Conservation (phyloP, 2,888 invertebrate genomes). For the Sialis fuliginosa region DNA sequence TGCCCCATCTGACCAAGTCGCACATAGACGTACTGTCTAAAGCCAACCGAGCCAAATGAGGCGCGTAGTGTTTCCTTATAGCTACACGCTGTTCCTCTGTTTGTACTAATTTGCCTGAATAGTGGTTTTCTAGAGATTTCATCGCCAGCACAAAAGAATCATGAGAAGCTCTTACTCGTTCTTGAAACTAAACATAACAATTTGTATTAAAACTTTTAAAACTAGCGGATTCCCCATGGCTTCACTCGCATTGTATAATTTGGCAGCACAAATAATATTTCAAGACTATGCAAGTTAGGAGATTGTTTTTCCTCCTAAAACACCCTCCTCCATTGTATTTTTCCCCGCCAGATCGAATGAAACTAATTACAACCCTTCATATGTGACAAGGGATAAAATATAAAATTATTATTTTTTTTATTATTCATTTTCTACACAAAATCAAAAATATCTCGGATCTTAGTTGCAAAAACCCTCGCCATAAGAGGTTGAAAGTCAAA, state of each 20-base stretch:
- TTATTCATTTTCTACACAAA: no score
- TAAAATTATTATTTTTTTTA: no score
- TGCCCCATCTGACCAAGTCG: slow-evolving; percentile 57
- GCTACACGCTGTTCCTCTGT: slow-evolving; percentile 64
- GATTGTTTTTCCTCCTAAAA: background rate
- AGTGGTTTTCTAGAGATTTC: slow-evolving; percentile 46
- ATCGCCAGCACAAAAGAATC: slow-evolving; percentile 60
- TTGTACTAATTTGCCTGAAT: slow-evolving; percentile 53
- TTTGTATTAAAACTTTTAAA: background rate
- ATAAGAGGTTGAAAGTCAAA: no score
- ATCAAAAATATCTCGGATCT: no score
- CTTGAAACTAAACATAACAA: slow-evolving; percentile 41
- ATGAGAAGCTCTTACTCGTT: slow-evolving; percentile 57
- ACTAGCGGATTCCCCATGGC: no score
- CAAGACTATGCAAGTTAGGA: background rate
- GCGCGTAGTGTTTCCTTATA: slow-evolving; percentile 62
- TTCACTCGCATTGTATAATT: background rate
- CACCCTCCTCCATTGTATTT: background rate
- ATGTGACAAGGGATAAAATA: no score
- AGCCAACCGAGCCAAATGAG: slow-evolving; percentile 60
- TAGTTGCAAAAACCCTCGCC: no score
- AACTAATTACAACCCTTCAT: no score
- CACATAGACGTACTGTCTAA: slow-evolving; percentile 70
- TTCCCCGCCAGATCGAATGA: no score
- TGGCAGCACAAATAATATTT: no score